Evolutionary conservation across 2,888 invertebrate genomes (phyloP), one percentile per base, ranked within the genome.

Genomic region (Orthosia incerta): DNA sequence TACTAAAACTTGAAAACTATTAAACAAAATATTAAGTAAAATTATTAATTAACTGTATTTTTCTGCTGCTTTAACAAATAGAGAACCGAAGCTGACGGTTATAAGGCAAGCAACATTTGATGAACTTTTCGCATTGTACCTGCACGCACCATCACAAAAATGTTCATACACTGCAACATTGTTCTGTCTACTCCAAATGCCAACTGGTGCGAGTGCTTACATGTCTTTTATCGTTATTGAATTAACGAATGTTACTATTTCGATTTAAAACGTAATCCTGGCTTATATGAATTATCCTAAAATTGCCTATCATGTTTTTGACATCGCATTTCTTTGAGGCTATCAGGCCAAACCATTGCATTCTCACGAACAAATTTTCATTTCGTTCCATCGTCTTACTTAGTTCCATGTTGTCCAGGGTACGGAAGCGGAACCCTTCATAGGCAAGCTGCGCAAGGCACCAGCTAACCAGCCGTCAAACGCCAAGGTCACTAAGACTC

Each of bases 401-500:
- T 13, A 26, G 26, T 13, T 7, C 5, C 11, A 31, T 20, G 53
- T 26, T 18, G 3, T 51, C 12, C 96, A 97, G 93, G 99, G 99
- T 39, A 99, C 99, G 0, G 99, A 99, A 88, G 97, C 98, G 50
- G 99, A 99, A 89, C 97, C 97, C 62, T 99, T 97, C 89, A 97
- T 97, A 61, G 95, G 92, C 84, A 97, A 97, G 82, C 89, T 93
- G 7, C 92, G 94, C 63, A 95, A 95, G 84, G 79, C 68, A 0
- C 69, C 86, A 48, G 84, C 84, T 5, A 82, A 84, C 13, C 78
- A 85, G n/a, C 79, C 89, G 16, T 89, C 92, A 0, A 64, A 89
- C 5, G 91, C 91, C 57, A 93, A 92, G 79, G 83, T 89, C 64
- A 84, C 59, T 71, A 94, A 94, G 86, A 80, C 92, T 4, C 94